These are phyloP conservation scores for Brachionus sp. DNA, from an alignment of 1,140 invertebrate species.

Conservation along the genomic window DNA sequence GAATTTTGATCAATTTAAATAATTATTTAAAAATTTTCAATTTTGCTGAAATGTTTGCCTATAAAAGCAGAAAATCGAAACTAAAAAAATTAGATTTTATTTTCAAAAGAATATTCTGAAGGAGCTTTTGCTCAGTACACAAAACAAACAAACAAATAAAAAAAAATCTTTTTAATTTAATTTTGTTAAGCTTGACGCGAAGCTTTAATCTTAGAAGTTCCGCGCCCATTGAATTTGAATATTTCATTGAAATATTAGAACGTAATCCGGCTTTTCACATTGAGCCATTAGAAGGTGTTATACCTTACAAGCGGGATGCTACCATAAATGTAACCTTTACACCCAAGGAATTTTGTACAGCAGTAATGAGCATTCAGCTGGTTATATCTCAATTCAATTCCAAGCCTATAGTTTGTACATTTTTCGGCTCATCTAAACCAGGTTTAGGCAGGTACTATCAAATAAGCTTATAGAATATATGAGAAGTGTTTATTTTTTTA, in stretches of 20 bases:
- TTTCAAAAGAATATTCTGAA: too few species aligned
- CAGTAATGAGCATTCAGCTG: constrained; percentile 54
- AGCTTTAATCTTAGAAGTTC: constrained; percentile 53
- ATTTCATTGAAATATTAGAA: constrained; percentile 53
- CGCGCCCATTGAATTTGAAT: constrained; percentile 60
- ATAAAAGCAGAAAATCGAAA: too few species aligned
- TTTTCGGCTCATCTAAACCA: constrained; percentile 54
- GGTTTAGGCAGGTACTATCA: constrained; percentile 52
- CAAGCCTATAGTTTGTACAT: constrained; percentile 55
- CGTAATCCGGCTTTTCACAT: constrained; percentile 55
- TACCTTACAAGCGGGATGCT: constrained; percentile 55
- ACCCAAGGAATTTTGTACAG: constrained; percentile 57
- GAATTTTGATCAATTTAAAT: too few species aligned
- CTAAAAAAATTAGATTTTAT: too few species aligned
- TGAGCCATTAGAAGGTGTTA: constrained; percentile 55
- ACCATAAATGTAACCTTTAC: constrained; percentile 56
- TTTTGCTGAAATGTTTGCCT: too few species aligned
- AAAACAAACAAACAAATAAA: not conserved
- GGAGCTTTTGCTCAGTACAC: too few species aligned
- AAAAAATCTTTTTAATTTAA: not conserved
- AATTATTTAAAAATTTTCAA: too few species aligned
- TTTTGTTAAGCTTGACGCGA: constrained; percentile 46
- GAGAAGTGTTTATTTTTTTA: not conserved
- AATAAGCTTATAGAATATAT: not conserved
- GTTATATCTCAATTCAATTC: constrained; percentile 58